Conservation (phyloP, 2,888 invertebrate species). For the Timema podura region DNA sequence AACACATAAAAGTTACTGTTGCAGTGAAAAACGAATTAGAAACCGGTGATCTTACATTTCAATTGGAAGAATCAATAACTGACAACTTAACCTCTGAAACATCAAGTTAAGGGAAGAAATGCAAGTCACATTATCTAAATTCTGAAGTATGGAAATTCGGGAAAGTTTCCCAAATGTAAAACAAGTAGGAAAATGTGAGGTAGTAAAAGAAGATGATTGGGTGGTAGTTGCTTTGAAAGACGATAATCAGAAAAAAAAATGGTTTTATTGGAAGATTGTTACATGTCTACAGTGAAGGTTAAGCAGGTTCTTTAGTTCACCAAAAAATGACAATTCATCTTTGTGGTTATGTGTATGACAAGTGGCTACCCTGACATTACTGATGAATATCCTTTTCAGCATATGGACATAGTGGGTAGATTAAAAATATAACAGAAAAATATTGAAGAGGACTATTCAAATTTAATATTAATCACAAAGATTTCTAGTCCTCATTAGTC, state of each 20-base stretch:
- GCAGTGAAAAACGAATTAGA: background rate
- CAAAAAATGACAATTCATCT: background rate
- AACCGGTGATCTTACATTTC: background rate
- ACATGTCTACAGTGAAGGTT: background rate
- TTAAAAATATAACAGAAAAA: background rate
- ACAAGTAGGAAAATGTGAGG: slow-evolving; percentile 1
- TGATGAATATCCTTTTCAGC: slow-evolving; percentile 1
- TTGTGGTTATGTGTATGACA: too few relatives aligned
- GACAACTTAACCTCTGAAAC: background rate
- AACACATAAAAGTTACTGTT: too few relatives aligned
- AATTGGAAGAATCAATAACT: background rate
- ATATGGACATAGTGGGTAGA: background rate
- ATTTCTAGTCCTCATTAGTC: background rate
- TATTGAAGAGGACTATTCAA: background rate
- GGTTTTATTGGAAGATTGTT: background rate
- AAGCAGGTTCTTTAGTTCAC: too few relatives aligned
- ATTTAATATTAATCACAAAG: background rate
- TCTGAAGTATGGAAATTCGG: background rate
- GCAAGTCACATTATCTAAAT: background rate
- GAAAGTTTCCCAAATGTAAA: background rate
- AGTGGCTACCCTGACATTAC: background rate
- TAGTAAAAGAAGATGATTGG: background rate
- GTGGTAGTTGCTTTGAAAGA: background rate
- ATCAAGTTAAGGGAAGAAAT: background rate
- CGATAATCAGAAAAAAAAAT: background rate